These are phyloP conservation scores for Sitodiplosis mosellana DNA, from an alignment of 1,140 invertebrate genomes.

Conservation along the genomic window DNA sequence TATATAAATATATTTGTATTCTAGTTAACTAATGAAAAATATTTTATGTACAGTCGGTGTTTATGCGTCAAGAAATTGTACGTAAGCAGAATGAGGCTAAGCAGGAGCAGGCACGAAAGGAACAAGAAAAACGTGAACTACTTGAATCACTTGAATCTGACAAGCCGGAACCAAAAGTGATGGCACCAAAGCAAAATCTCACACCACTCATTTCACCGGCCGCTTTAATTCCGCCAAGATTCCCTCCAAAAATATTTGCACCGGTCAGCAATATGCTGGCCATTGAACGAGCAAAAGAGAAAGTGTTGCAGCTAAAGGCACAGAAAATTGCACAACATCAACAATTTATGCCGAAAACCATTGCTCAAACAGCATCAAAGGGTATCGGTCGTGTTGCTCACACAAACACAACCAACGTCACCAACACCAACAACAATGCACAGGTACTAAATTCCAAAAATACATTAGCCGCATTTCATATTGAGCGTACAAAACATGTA, in stretches of 20 bases:
- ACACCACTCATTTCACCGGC: background rate
- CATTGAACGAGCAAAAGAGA: conserved; percentile 35
- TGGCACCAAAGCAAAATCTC: background rate
- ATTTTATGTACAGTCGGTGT: conserved; percentile 11
- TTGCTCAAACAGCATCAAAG: conserved; percentile 46
- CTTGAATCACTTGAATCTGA: background rate
- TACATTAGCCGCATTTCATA: conserved; percentile 22
- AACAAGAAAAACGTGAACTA: conserved; percentile 9
- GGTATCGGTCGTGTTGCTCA: conserved; percentile 48
- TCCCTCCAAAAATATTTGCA: conserved; percentile 12
- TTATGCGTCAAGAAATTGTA: conserved; percentile 14
- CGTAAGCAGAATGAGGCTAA: conserved; percentile 14
- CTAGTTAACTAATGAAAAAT: too few species aligned
- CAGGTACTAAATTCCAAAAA: too few species aligned
- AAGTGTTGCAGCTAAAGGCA: conserved; percentile 28
- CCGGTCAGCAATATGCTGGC: conserved; percentile 39
- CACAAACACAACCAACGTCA: too few species aligned
- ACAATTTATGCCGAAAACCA: conserved; percentile 28
- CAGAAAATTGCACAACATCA: conserved; percentile 15
- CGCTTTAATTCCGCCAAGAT: background rate
- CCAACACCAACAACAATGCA: too few species aligned
- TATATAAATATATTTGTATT: too few species aligned
- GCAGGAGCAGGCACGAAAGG: conserved; percentile 13
- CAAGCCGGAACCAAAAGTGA: background rate
- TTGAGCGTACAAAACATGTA: background rate